These are phyloP conservation scores for Steromphala cineraria DNA, from an alignment of 2,888 invertebrate species.

Conservation along the genomic window DNA sequence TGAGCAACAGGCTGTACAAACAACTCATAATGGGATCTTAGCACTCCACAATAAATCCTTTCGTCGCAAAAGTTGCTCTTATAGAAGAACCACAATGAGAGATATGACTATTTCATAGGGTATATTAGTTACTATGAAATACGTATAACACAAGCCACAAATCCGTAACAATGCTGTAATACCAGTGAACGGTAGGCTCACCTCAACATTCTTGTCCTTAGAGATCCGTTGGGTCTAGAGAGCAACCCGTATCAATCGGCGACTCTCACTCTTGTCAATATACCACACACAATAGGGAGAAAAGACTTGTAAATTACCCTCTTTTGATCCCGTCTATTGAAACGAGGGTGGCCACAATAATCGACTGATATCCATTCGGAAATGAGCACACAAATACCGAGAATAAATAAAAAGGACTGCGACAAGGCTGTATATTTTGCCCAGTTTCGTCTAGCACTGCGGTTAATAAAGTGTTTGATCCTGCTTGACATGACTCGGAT, in stretches of 20 bases:
- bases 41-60: too few species aligned
- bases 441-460: background rate
- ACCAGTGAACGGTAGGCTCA: too few species aligned
- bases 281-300: background rate
- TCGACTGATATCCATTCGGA: background rate
- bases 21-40: background rate
- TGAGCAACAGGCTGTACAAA: background rate
- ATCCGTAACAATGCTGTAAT: too few species aligned
- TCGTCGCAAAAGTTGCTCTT: too few species aligned
- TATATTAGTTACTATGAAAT: too few species aligned
- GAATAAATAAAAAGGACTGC: background rate
- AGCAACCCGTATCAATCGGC: too few species aligned
- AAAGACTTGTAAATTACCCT: background rate
- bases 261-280: too few species aligned
- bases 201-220: too few species aligned
- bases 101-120: too few species aligned
- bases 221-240: too few species aligned
- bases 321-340: background rate
- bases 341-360: background rate
- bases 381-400: background rate
- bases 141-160: too few species aligned
- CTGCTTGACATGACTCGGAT: background rate
- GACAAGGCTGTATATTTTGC: constrained; percentile 3
- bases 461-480: background rate
- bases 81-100: too few species aligned